Conservation (phyloP, 2,797 vertebrate genomes). For the Notoglanidium macrostoma region DNA sequence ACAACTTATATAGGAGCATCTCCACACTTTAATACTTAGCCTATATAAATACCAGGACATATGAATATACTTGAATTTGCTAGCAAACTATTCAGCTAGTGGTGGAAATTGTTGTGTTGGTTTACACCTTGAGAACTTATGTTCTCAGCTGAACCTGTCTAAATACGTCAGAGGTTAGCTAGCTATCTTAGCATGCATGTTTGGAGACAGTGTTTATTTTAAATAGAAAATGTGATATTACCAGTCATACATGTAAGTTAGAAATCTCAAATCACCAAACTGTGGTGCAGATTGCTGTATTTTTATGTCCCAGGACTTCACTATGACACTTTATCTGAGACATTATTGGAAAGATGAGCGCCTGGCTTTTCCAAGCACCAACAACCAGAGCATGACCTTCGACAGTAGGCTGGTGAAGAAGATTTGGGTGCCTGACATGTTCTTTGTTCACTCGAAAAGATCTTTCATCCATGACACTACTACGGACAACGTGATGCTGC, state of each 20-base stretch:
- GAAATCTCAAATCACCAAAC: background rate
- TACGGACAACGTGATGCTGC: slow-evolving; percentile 96
- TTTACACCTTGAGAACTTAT: background rate
- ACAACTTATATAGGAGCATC: background rate
- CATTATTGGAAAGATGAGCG: slow-evolving; percentile 98
- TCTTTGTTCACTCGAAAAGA: slow-evolving; percentile 96
- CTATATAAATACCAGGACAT: background rate
- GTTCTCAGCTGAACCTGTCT: background rate
- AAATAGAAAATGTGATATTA: background rate
- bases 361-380: slow-evolving; percentile 91
- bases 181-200: background rate
- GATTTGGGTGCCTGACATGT: slow-evolving; percentile 99
- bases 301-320: slow-evolving; percentile 85
- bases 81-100: background rate
- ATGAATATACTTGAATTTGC: background rate
- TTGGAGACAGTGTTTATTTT: background rate
- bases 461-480: slow-evolving; percentile 98
- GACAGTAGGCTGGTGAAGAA: slow-evolving; percentile 96
- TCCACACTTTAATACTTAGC: background rate
- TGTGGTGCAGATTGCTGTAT: background rate
- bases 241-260: background rate
- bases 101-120: background rate
- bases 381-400: slow-evolving; percentile 98
- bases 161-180: background rate
- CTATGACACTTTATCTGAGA: slow-evolving; percentile 94